phyloP scores from a whole-genome alignment of 2,888 invertebrate genomes.

The Synanthedon vespiformis region DNA sequence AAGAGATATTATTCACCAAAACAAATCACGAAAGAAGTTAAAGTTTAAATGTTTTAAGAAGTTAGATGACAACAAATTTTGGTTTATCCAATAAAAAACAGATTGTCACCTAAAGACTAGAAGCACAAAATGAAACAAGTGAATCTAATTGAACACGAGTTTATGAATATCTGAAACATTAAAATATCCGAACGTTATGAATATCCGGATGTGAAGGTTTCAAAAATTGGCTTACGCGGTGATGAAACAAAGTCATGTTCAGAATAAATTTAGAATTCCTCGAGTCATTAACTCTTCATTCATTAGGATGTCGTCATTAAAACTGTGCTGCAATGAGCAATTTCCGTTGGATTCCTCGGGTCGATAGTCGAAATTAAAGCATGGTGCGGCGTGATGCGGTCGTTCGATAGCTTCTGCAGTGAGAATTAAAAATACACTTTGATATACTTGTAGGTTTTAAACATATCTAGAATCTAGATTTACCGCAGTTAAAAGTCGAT shows the following conservation, averaged over 20 bases:
- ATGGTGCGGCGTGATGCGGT: background rate
- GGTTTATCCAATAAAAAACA: background rate
- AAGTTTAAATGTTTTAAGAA: too few species aligned
- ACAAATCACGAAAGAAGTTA: too few species aligned
- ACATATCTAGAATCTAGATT: background rate
- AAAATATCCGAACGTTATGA: too few species aligned
- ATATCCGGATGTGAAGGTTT: too few species aligned
- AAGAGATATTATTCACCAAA: too few species aligned
- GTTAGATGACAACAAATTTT: too few species aligned
- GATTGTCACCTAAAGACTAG: background rate
- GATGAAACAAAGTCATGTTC: too few species aligned
- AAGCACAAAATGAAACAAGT: background rate
- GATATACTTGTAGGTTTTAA: background rate
- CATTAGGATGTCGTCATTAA: slow-evolving; percentile 49
- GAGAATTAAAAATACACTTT: background rate
- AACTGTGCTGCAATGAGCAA: slow-evolving; percentile 53
- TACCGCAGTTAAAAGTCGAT: background rate
- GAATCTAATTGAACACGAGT: background rate
- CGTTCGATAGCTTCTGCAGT: too few species aligned
- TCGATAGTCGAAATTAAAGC: background rate
- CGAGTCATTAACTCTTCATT: slow-evolving; percentile 54
- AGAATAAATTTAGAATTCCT: background rate
- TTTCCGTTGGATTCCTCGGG: slow-evolving; percentile 33
- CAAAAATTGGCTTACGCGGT: too few species aligned
- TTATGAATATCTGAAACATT: too few species aligned